These are phyloP conservation scores for Capitulum mitella DNA, from an alignment of 2,888 invertebrate genomes.

Conservation along the genomic window DNA sequence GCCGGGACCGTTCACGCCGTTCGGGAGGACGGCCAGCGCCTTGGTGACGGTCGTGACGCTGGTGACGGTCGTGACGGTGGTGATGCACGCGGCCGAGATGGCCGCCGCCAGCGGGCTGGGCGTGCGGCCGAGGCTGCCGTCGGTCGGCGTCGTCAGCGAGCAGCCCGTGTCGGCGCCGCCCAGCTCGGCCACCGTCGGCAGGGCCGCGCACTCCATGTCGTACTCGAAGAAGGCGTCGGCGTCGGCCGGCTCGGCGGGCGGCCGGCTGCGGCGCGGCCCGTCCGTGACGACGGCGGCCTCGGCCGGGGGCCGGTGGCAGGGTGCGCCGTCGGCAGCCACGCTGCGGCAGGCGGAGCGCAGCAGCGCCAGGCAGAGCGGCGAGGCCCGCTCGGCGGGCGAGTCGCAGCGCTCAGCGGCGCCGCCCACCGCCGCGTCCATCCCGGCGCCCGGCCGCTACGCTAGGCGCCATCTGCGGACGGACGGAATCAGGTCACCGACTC, in stretches of 20 bases:
- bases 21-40: too few relatives aligned
- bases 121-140: neutral
- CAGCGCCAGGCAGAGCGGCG: neutral
- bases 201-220: neutral
- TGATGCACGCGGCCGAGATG: too few relatives aligned
- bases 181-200: neutral
- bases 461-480: neutral
- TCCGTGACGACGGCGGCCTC: neutral
- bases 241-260: neutral
- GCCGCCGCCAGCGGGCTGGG: neutral
- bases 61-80: too few relatives aligned
- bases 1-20: too few relatives aligned
- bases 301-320: neutral
- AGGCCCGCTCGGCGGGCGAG: neutral
- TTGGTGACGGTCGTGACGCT: too few relatives aligned
- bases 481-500: too few relatives aligned
- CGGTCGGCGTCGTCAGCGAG: neutral
- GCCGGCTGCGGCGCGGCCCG: slow-evolving; percentile 12
- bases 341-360: slow-evolving; percentile 7
- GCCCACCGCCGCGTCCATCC: neutral
- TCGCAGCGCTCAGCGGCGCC: neutral
- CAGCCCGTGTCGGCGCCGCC: slow-evolving; percentile 10
- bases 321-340: neutral
- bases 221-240: slow-evolving; percentile 20
- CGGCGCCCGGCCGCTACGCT: neutral